Evolutionary conservation across 2,888 invertebrate species (phyloP).

Genomic region (Macaria liturata): DNA sequence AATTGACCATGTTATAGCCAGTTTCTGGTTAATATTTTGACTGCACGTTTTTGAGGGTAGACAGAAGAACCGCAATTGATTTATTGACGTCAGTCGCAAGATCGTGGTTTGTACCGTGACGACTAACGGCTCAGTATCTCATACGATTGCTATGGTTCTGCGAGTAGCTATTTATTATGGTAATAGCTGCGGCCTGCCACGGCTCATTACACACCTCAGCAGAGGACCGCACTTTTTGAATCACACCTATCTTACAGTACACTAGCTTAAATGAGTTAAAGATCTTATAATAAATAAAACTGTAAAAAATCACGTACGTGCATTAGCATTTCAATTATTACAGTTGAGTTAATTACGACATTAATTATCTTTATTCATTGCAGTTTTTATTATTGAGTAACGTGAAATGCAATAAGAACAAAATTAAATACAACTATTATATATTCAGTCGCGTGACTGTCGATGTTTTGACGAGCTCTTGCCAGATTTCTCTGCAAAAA

Average conservation of each 20-base stretch:
- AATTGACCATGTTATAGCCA: too few species aligned
- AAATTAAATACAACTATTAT: slow-evolving; percentile 32
- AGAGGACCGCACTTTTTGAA: slow-evolving; percentile 45
- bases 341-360: too few species aligned
- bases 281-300: too few species aligned
- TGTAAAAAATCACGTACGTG: too few species aligned
- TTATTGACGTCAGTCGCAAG: slow-evolving; percentile 41
- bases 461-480: slow-evolving; percentile 59
- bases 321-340: too few species aligned
- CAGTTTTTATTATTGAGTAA: slow-evolving; percentile 25
- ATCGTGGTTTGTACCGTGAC: slow-evolving; percentile 51
- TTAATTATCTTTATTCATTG: too few species aligned
- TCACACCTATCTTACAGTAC: neutral
- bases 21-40: too few species aligned
- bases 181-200: slow-evolving; percentile 53
- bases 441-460: slow-evolving; percentile 63
- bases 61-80: slow-evolving; percentile 48
- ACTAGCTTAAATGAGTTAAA: too few species aligned
- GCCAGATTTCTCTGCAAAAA: slow-evolving; percentile 69
- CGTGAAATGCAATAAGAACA: slow-evolving; percentile 35
- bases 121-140: slow-evolving; percentile 52
- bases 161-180: slow-evolving; percentile 60
- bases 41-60: slow-evolving; percentile 30
- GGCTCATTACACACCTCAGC: slow-evolving; percentile 50
- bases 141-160: slow-evolving; percentile 22